These are phyloP conservation scores for Andrena hattorfiana DNA, from an alignment of 2,888 invertebrate genomes.

Conservation along the genomic window DNA sequence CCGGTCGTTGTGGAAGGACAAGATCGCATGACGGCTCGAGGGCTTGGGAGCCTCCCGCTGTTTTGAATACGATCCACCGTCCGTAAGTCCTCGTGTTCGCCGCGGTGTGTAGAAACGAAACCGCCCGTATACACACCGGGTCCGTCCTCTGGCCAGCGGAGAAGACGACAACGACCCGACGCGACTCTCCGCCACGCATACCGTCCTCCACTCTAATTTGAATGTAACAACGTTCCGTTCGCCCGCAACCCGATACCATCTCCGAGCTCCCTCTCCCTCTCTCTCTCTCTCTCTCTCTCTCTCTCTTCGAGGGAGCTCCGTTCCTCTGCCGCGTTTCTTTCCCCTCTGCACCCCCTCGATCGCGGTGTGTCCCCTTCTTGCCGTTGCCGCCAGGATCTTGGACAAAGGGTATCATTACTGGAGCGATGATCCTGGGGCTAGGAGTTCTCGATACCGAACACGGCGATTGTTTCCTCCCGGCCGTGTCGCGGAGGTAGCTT, in stretches of 20 bases:
- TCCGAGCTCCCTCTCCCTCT: slow-evolving; percentile 68
- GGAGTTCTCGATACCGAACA: not conserved
- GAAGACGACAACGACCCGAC: slow-evolving; percentile 77
- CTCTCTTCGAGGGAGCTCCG: slow-evolving; percentile 43
- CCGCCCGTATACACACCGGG: slow-evolving; percentile 62
- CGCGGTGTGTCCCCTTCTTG: slow-evolving; percentile 55
- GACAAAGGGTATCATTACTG: slow-evolving; percentile 61
- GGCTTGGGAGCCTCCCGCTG: slow-evolving; percentile 81
- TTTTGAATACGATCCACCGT: slow-evolving; percentile 81
- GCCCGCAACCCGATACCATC: slow-evolving; percentile 84
- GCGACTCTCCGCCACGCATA: slow-evolving; percentile 80
- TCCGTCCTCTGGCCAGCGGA: slow-evolving; percentile 48
- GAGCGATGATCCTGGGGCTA: slow-evolving; percentile 26
- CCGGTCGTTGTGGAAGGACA: slow-evolving; percentile 81
- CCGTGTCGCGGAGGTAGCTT: not conserved
- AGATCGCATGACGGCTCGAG: slow-evolving; percentile 80
- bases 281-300: slow-evolving; percentile 58
- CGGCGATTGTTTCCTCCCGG: not conserved
- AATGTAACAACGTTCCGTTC: slow-evolving; percentile 85
- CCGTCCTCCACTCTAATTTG: slow-evolving; percentile 85
- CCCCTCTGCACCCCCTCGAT: slow-evolving; percentile 49
- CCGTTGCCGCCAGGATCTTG: slow-evolving; percentile 39
- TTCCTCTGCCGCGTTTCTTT: slow-evolving; percentile 16
- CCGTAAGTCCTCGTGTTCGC: slow-evolving; percentile 69
- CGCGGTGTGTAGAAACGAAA: slow-evolving; percentile 64